These are phyloP conservation scores for Amphilophus citrinellus DNA, from an alignment of 2,113 vertebrate genomes.

Conservation along the genomic window DNA sequence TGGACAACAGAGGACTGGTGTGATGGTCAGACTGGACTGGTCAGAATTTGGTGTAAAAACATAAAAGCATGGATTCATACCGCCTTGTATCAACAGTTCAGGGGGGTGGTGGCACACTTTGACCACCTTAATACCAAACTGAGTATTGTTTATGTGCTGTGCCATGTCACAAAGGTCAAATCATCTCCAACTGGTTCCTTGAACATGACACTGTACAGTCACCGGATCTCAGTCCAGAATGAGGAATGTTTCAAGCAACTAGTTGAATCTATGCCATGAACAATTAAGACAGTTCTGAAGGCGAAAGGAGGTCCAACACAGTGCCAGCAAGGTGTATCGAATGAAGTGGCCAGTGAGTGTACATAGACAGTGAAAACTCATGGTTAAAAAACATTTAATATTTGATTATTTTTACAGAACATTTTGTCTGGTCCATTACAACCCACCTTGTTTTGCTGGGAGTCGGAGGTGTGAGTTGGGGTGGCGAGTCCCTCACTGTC, in stretches of 20 bases:
- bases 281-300: not conserved
- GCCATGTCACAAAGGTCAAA: too few species aligned
- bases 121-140: too few species aligned
- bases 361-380: too few species aligned
- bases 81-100: too few species aligned
- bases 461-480: slow-evolving; percentile 76
- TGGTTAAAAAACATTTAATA: not conserved
- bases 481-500: slow-evolving; percentile 84
- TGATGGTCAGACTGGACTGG: too few species aligned
- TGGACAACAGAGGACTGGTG: too few species aligned
- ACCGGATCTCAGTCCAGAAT: too few species aligned
- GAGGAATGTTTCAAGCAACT: not conserved
- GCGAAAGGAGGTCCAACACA: not conserved
- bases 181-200: too few species aligned
- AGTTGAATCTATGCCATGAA: not conserved
- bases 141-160: too few species aligned
- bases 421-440: not conserved
- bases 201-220: too few species aligned
- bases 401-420: not conserved
- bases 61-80: too few species aligned
- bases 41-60: not conserved
- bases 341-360: not conserved
- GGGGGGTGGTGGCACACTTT: too few species aligned
- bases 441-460: slow-evolving; percentile 87
- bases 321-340: fast-evolving